phyloP scores from a whole-genome alignment of 2,113 vertebrate species.

The Corapipo altera region DNA sequence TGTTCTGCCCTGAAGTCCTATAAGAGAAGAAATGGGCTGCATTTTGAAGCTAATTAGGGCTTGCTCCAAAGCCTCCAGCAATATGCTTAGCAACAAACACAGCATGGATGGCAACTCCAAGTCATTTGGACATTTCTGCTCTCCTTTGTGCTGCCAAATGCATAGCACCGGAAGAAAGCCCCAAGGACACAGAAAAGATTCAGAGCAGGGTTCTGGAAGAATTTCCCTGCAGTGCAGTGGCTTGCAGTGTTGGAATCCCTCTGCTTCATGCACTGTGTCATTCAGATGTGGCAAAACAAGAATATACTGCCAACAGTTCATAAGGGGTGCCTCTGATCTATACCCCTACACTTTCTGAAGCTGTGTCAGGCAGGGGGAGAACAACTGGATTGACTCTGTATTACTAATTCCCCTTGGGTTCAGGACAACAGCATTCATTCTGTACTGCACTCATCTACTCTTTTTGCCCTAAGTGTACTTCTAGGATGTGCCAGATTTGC shows the following conservation, averaged over 20 bases:
- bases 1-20: background rate
- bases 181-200: background rate
- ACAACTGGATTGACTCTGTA: background rate
- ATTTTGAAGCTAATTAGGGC: background rate
- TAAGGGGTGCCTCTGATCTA: background rate
- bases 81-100: background rate
- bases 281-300: background rate
- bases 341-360: background rate
- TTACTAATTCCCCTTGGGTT: background rate
- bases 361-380: background rate
- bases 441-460: background rate
- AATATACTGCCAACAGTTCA: background rate
- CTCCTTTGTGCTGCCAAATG: background rate
- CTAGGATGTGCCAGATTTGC: background rate
- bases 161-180: background rate
- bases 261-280: background rate
- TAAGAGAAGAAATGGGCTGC: background rate
- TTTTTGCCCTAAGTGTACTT: background rate
- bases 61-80: background rate
- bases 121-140: background rate
- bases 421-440: background rate
- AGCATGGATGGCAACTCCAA: background rate
- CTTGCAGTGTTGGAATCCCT: background rate
- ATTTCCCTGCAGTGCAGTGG: rapidly evolving
- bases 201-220: background rate